phyloP scores from a whole-genome alignment of 2,797 vertebrate species.

The Mergus octosetaceus region DNA sequence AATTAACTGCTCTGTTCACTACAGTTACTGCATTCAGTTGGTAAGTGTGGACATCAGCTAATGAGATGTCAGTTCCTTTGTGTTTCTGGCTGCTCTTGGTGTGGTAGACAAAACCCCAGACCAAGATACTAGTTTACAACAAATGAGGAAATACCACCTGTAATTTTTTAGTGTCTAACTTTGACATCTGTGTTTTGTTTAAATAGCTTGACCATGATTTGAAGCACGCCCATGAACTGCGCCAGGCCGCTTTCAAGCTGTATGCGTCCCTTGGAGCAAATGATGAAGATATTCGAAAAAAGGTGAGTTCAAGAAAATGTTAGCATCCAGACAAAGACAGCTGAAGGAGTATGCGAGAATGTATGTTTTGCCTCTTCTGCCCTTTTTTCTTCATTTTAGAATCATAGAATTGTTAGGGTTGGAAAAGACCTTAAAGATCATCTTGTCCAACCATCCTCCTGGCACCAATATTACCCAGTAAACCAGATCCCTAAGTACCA shows the following conservation, averaged over 20 bases:
- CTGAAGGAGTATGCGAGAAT: constrained; percentile 60
- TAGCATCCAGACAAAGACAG: constrained; percentile 43
- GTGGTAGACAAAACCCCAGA: background rate
- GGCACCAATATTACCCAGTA: too few relatives aligned
- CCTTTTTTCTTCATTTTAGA: background rate
- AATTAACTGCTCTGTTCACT: background rate
- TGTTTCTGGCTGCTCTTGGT: background rate
- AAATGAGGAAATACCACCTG: background rate
- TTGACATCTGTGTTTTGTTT: background rate
- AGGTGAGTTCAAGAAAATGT: constrained; percentile 82
- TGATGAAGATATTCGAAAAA: constrained; percentile 98
- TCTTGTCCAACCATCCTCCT: too few relatives aligned
- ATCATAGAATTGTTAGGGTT: too few relatives aligned
- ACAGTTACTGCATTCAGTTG: background rate
- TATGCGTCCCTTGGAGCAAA: constrained; percentile 98
- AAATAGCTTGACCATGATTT: constrained; percentile 95
- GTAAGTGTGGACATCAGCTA: too few relatives aligned
- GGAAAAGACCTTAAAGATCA: too few relatives aligned
- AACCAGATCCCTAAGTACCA: too few relatives aligned
- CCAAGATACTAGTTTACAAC: background rate
- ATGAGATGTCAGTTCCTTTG: too few relatives aligned
- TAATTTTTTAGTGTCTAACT: background rate
- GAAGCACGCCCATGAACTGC: constrained; percentile 97
- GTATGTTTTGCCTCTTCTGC: background rate
- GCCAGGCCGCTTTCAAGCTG: constrained; percentile 98